These are phyloP conservation scores for Rhynchophorus ferrugineus DNA, from an alignment of 1,140 invertebrate species.

Conservation along the genomic window DNA sequence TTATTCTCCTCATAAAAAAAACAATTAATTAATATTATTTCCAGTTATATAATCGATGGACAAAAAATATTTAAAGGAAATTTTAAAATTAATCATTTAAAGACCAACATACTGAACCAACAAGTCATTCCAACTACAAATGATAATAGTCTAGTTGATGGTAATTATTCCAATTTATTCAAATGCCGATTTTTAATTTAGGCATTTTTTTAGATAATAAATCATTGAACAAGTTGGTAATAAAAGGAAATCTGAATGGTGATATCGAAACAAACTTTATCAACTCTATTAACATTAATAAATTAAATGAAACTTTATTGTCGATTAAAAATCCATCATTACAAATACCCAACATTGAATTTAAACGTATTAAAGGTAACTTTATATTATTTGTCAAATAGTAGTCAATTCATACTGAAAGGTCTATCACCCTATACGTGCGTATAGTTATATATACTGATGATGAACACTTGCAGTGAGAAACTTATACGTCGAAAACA, in stretches of 20 bases:
- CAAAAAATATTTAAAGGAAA: conserved; percentile 26
- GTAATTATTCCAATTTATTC: conserved; percentile 4
- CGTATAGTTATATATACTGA: too few species aligned
- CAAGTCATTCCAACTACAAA: conserved; percentile 4
- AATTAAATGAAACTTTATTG: conserved; percentile 18
- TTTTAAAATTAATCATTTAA: conserved; percentile 25
- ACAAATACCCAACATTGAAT: conserved; percentile 24
- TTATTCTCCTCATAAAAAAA: too few species aligned
- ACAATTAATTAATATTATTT: too few species aligned
- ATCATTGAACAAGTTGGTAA: conserved; percentile 24
- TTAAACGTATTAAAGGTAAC: conserved; percentile 28
- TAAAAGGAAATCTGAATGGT: conserved; percentile 24
- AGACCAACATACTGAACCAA: conserved; percentile 22
- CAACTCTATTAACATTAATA: conserved; percentile 22
- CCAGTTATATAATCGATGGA: conserved; percentile 29
- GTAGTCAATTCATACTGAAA: neutral
- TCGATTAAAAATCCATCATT: conserved; percentile 24
- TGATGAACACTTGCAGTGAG: too few species aligned
- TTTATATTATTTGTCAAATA: neutral
- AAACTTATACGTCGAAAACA: conserved; percentile 21
- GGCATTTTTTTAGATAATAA: conserved; percentile 16
- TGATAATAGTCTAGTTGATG: too few species aligned
- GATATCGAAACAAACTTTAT: conserved; percentile 20
- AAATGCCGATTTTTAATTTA: neutral
- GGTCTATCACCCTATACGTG: too few species aligned